These are phyloP conservation scores for Harpalus rubripes DNA, from an alignment of 2,888 invertebrate species.

Conservation along the genomic window DNA sequence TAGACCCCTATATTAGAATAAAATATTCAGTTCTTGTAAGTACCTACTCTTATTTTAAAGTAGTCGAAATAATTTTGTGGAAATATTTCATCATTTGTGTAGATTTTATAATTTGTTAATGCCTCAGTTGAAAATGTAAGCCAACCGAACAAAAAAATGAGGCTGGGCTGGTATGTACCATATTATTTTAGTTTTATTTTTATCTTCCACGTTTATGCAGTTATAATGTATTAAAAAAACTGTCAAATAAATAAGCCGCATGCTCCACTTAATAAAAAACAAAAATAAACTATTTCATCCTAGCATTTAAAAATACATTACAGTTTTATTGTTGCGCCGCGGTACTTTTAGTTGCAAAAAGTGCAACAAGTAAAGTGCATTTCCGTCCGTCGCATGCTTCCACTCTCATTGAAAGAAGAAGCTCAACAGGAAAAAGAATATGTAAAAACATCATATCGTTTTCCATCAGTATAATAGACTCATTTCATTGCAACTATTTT, in stretches of 20 bases:
- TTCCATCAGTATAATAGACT: constrained; percentile 3
- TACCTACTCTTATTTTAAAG: no score
- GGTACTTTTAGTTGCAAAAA: constrained; percentile 21
- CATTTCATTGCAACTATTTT: neutral
- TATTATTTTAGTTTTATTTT: no score
- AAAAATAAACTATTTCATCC: neutral
- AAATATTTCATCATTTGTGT: no score
- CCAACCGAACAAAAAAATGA: no score
- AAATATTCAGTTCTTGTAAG: no score
- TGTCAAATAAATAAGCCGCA: neutral
- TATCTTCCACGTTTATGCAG: no score
- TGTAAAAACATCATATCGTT: neutral
- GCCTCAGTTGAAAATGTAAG: no score
- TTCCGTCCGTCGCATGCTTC: constrained; percentile 33
- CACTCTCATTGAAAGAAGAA: neutral
- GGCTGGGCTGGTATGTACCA: no score
- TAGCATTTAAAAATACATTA: constrained; percentile 1
- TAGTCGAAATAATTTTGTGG: no score
- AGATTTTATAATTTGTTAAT: no score
- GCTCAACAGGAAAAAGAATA: constrained; percentile 18
- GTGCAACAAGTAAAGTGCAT: constrained; percentile 43
- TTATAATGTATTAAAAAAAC: neutral
- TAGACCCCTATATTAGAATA: no score
- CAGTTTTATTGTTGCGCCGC: neutral
- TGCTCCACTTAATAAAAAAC: neutral